Base-by-base conservation (phyloP, 2,888 invertebrate species). In the Megaustenia siamemsis region DNA sequence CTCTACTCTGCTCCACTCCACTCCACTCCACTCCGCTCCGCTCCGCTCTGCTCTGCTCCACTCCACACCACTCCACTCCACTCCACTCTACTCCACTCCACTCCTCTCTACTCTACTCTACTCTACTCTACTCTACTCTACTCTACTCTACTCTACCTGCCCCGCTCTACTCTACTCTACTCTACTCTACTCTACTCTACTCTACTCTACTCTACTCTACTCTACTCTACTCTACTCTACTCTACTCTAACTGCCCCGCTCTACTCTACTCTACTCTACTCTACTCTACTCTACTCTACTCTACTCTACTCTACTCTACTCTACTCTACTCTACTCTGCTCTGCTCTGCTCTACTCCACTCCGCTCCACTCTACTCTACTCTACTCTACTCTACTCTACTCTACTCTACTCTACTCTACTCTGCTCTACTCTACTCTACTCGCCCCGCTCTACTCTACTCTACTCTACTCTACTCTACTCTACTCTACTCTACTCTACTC, bases 401-500 rank as follows among this genome's bases (percentile, higher is more conserved):
- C 1, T 56, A 56, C 73, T 43, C 73, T 8, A 10, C 73, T 73
- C 73, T 40, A 73, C 73, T 43, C 43, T 28, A 40, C 43, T 43
- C 73, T 40, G 15, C 73, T 43, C 73, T 28, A 24, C 10, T 18
- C 45, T 43, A 10, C 12, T 6, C 75, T 75, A 10, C 12, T 18
- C 75, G 4, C 45, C 12, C 10, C 10, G 40, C 56, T 15, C 56
- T 32, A 49, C 56, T 75, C 49, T 45, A 40, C 75, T 75, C 49
- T n/a, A 10, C 56, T 15, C 56, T 32, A 12, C 32, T 8, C 77
- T 53, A 49, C 77, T 35, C 77, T 8, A 49, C 77, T 77, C 77
- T n/a, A 53, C 77, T 35, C 56, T 15, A 49, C 77, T 56, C 56
- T 53, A 49, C 77, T 56, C 77, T 32, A 53, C 56, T 35, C 56